Base-by-base conservation (phyloP, 2,888 invertebrate genomes). In the Galeruca laticollis region DNA sequence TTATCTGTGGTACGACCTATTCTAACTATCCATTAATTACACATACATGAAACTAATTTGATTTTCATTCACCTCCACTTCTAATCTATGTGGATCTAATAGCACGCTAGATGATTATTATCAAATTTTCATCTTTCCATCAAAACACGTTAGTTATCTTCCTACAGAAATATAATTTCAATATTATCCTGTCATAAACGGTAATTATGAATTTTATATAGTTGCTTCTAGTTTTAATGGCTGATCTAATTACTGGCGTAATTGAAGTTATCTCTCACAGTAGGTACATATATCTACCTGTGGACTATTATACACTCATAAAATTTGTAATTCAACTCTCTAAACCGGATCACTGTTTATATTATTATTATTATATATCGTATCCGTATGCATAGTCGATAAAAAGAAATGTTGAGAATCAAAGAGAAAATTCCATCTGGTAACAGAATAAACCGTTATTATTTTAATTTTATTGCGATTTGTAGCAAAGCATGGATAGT, bases 181-280 rank as follows among this genome's bases (percentile, higher is more conserved):
- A 47, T 47, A 47, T 47, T 18, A 47, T 47, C 47, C 15, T 47
- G 47, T 47, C 47, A 18, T 4, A 15, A 47, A 47, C 9, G 1
- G n/a, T 54, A 54, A 54, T 54, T 54, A 54, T 54, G n/a, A 54
- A 54, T 54, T 54, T 13, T 54, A 54, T 54, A n/a, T 31, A 54
- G 21, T 31, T 13, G 54, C 21, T 31, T 54, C 54, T 31, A 4
- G 26, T 54, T 54, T 54, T 26, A 54, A 31, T 54, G 13, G n/a
- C 3, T 26, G 15, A 26, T 54, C 54, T 54, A 54, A 54, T 54
- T 54, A 54, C 31, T 26, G 13, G 31, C 1, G 9, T 54, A 31
- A 54, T 54, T 31, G 13, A 26, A 26, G 31, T 54, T 54, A 54
- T 54, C 52, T 52, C 21, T 18, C 52, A 26, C 26, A 5, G 52